Evolutionary conservation across 2,113 vertebrate genomes (phyloP).

Genomic region (Pithys albifrons): DNA sequence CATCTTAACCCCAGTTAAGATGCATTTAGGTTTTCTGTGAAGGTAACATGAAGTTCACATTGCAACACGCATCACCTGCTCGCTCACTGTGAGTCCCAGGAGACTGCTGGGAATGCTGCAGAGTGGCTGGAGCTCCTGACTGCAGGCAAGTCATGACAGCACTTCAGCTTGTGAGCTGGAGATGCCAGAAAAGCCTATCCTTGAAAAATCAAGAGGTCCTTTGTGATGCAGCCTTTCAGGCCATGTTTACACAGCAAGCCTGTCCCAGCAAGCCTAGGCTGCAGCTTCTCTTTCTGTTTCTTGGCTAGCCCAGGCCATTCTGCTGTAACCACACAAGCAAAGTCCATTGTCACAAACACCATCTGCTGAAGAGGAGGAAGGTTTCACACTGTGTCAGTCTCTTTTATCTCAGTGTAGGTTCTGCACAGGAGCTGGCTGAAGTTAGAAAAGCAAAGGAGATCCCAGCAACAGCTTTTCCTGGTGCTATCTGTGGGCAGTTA

Average conservation of each 20-base stretch:
- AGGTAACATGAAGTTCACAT: neutral
- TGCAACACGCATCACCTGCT: neutral
- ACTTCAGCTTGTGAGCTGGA: neutral
- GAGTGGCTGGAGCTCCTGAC: neutral
- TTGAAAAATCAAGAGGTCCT: neutral
- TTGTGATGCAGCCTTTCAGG: neutral
- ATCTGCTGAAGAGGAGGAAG: conserved; percentile 68
- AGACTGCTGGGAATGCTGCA: neutral
- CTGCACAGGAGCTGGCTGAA: conserved; percentile 35
- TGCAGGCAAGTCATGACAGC: neutral
- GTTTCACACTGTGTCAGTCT: conserved; percentile 48
- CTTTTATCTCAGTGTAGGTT: conserved; percentile 54
- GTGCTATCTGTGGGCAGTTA: neutral
- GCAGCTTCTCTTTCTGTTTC: conserved; percentile 15
- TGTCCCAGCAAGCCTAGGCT: neutral
- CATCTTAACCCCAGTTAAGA: neutral
- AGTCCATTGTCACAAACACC: conserved; percentile 57
- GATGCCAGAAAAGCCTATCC: neutral
- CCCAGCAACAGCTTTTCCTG: conserved; percentile 7
- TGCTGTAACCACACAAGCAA: conserved; percentile 10
- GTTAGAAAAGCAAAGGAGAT: conserved; percentile 26
- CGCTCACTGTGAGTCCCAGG: neutral
- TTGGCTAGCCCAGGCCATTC: neutral
- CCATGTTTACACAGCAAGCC: neutral
- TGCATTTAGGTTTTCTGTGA: neutral